Percentiles rank a stretch among this genome's conserved stretches.
These are phyloP conservation scores for Pristionchus maxplancki DNA, from an alignment of 2,888 invertebrate genomes.

Conservation along the genomic window DNA sequence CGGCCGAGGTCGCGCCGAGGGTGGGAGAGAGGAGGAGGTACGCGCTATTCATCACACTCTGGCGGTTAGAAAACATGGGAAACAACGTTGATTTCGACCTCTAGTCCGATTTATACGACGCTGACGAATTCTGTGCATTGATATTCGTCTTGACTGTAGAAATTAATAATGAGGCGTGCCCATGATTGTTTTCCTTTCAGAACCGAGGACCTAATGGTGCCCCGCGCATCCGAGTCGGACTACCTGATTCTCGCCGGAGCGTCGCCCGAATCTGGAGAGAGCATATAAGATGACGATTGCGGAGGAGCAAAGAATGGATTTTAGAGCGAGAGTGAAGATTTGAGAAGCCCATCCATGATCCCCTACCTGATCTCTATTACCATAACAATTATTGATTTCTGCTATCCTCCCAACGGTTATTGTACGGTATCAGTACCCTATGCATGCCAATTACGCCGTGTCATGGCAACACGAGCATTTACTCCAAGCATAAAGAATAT, in stretches of 20 bases:
- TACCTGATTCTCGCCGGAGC: background rate
- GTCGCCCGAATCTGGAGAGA: slow-evolving; percentile 22
- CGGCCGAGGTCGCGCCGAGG: background rate
- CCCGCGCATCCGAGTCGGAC: slow-evolving; percentile 10
- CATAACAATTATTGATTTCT: background rate
- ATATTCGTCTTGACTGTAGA: too few species aligned
- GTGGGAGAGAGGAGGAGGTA: slow-evolving; percentile 14
- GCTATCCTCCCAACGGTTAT: background rate
- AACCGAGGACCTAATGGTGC: slow-evolving; percentile 12
- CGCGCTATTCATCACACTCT: too few species aligned
- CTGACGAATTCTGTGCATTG: too few species aligned
- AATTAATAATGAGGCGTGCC: too few species aligned
- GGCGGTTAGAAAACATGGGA: too few species aligned
- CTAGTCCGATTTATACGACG: too few species aligned
- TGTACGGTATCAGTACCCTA: background rate
- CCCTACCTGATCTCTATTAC: background rate
- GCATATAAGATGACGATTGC: slow-evolving; percentile 37
- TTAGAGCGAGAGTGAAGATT: background rate
- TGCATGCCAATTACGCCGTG: background rate
- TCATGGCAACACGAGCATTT: background rate
- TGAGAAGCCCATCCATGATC: background rate
- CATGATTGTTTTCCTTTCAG: background rate
- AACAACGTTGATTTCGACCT: too few species aligned
- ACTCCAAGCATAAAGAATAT: slow-evolving; percentile 1
- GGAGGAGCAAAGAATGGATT: too few species aligned